Percentiles rank a stretch among this genome's conserved stretches.
Evolutionary conservation across 1,140 invertebrate genomes (phyloP).

Genomic region (Pantala flavescens): DNA sequence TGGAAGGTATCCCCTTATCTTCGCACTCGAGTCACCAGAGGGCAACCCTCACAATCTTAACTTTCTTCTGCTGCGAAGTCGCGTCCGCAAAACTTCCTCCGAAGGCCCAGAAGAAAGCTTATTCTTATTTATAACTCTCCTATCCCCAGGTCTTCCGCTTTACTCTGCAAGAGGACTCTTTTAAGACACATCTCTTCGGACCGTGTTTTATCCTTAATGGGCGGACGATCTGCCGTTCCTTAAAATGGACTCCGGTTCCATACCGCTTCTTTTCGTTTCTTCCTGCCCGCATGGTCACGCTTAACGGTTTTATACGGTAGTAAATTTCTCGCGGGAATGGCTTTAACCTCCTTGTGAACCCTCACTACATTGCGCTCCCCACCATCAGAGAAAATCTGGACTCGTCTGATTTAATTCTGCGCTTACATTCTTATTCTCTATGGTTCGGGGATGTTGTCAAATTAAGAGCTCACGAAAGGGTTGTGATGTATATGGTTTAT

Average conservation of each 20-base stretch:
- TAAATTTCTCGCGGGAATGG: not conserved
- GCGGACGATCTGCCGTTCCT: slow-evolving; percentile 2
- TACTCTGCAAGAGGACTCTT: not conserved
- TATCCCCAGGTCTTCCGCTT: not conserved
- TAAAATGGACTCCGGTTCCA: not conserved
- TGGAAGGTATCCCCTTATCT: too few species aligned
- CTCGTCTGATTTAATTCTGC: too few species aligned
- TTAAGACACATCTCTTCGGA: not conserved
- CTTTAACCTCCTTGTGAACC: not conserved
- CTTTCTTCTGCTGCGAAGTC: not conserved
- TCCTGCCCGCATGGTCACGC: not conserved
- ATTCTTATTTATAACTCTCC: slow-evolving; percentile 5
- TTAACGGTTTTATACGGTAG: not conserved
- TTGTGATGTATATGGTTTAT: too few species aligned
- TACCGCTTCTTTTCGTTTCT: not conserved
- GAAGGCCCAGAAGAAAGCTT: not conserved
- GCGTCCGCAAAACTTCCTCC: not conserved
- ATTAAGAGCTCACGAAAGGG: too few species aligned
- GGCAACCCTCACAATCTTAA: not conserved
- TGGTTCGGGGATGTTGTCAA: too few species aligned
- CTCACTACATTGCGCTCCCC: not conserved
- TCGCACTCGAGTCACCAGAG: too few species aligned
- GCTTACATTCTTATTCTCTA: too few species aligned
- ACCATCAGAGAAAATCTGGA: not conserved
- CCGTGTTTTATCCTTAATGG: not conserved